Conservation (phyloP, 53 echinoderm and acorn worm genomes). For the Antedon mediterranea region DNA sequence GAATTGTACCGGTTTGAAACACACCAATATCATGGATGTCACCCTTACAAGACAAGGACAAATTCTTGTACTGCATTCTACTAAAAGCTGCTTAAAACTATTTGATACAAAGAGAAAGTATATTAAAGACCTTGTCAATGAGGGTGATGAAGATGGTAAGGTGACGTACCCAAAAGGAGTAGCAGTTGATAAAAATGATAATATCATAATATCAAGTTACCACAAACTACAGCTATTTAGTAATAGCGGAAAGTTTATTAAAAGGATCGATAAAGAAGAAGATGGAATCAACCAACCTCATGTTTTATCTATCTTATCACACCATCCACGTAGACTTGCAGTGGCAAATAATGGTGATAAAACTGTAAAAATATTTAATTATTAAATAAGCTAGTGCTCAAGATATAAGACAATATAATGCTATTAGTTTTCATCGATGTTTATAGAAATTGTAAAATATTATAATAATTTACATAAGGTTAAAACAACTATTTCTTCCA, state of each 20-base stretch:
- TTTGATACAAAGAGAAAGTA: neutral
- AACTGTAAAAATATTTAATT: neutral
- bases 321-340: neutral
- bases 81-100: neutral
- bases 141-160: neutral
- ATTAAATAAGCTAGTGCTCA: too few species aligned
- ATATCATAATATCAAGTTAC: neutral
- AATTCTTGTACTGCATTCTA: neutral
- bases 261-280: neutral
- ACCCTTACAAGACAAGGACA: neutral
- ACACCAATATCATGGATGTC: neutral
- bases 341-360: neutral
- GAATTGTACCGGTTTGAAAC: neutral
- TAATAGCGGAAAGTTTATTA: neutral
- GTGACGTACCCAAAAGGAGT: neutral
- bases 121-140: neutral
- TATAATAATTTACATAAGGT: too few species aligned
- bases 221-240: neutral
- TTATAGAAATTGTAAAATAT: too few species aligned
- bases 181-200: neutral
- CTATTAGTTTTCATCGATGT: too few species aligned
- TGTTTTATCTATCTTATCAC: neutral
- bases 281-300: neutral
- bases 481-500: too few species aligned
- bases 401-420: too few species aligned